phyloP scores from a whole-genome alignment of 2,113 vertebrate species.

The Perognathus longimembris region DNA sequence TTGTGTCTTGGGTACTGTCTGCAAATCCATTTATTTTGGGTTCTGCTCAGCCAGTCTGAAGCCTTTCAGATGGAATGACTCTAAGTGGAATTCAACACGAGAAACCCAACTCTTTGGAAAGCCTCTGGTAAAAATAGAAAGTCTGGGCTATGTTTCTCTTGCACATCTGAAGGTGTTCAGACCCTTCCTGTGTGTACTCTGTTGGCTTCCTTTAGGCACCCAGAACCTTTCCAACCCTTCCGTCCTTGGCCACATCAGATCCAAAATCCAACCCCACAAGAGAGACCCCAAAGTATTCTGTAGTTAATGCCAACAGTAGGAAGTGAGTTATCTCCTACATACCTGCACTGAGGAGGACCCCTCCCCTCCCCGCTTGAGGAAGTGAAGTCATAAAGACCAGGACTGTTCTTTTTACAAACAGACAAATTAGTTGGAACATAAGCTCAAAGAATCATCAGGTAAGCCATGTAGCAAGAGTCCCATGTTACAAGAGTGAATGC shows the following conservation, averaged over 20 bases:
- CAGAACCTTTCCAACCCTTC: not conserved
- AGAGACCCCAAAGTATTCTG: not conserved
- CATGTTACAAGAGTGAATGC: not conserved
- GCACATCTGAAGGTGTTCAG: not conserved
- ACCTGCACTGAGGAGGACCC: not conserved
- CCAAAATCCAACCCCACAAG: not conserved
- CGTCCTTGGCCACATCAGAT: not conserved
- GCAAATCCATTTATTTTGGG: not conserved
- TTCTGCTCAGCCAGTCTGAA: not conserved
- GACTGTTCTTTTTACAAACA: not conserved
- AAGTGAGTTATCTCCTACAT: not conserved
- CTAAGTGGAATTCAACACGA: slow-evolving; percentile 3
- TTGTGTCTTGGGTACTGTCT: not conserved
- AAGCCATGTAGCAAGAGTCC: not conserved
- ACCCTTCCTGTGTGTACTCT: not conserved
- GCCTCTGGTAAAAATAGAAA: not conserved
- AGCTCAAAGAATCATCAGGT: not conserved
- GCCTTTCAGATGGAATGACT: not conserved
- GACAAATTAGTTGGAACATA: not conserved
- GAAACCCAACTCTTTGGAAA: not conserved
- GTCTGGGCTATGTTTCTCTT: not conserved
- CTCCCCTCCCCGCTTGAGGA: no score
- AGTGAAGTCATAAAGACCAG: not conserved
- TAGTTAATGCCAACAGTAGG: not conserved
- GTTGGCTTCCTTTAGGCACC: not conserved